Conservation (phyloP, 1,140 invertebrate genomes). For the Megalonaias nervosa region DNA sequence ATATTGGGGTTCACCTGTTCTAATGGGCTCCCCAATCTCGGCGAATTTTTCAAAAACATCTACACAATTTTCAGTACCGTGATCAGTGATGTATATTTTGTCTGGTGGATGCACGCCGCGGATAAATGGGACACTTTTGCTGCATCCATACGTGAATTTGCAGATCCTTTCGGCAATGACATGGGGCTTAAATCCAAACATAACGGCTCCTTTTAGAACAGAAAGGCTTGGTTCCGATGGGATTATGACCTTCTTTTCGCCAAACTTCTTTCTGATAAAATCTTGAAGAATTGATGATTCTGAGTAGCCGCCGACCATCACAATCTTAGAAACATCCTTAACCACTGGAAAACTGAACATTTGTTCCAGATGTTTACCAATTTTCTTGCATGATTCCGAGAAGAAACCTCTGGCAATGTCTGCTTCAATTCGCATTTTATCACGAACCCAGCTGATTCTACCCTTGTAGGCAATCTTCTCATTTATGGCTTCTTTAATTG, state of each 20-base stretch:
- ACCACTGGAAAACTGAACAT: not conserved
- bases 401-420: not conserved
- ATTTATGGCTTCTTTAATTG: constrained; percentile 16
- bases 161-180: constrained; percentile 7
- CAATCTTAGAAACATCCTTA: constrained; percentile 1
- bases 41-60: constrained; percentile 15
- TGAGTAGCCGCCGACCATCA: constrained; percentile 28
- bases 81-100: not conserved
- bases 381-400: not conserved
- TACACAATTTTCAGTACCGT: not conserved
- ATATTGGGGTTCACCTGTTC: not conserved
- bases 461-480: constrained; percentile 1
- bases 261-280: not conserved
- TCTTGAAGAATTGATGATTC: constrained; percentile 17
- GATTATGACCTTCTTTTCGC: not conserved
- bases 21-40: constrained; percentile 2
- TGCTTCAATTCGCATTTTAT: constrained; percentile 17
- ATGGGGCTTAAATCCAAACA: constrained; percentile 12
- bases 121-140: not conserved
- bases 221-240: constrained; percentile 20
- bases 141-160: constrained; percentile 16
- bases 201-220: constrained; percentile 30
- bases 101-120: constrained; percentile 2
- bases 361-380: constrained; percentile 5
- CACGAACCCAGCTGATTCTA: not conserved